Percentiles rank a stretch among this genome's conserved stretches.
phyloP scores from a whole-genome alignment of 1,140 invertebrate genomes.

The Matsumurasca onukii region DNA sequence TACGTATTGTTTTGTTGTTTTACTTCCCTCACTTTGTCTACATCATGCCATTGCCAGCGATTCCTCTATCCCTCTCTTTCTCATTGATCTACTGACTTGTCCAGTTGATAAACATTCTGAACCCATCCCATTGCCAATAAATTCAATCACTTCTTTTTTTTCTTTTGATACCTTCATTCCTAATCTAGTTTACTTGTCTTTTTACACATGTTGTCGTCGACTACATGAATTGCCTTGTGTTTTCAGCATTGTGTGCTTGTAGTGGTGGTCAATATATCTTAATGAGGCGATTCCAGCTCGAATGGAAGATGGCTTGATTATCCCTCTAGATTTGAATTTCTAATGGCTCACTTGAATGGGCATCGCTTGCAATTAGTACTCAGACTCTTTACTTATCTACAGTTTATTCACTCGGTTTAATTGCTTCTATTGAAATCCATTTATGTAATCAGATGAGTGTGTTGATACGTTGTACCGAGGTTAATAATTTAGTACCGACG shows the following conservation, averaged over 20 bases:
- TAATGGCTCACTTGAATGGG: conserved; percentile 20
- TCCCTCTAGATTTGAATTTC: conserved; percentile 11
- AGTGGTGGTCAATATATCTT: conserved; percentile 8
- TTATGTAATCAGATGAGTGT: neutral
- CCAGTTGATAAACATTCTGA: conserved; percentile 16
- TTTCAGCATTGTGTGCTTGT: neutral
- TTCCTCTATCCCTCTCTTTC: neutral
- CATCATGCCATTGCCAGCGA: too few relatives aligned
- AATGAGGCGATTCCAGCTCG: conserved; percentile 4
- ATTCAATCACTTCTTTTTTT: neutral
- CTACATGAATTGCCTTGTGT: neutral
- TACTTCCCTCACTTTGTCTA: too few relatives aligned
- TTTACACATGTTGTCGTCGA: neutral
- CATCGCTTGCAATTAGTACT: conserved; percentile 10
- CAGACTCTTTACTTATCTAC: neutral
- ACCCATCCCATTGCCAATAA: conserved; percentile 13
- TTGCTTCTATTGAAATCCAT: neutral
- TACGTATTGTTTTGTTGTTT: too few relatives aligned
- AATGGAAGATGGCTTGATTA: conserved; percentile 20
- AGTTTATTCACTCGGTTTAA: neutral
- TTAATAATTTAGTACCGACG: neutral
- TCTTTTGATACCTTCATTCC: neutral
- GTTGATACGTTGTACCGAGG: neutral
- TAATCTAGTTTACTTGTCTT: neutral
- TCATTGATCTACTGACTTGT: conserved; percentile 12